Evolutionary conservation across 2,797 vertebrate genomes (phyloP).

Genomic region (Loriculus beryllinus): DNA sequence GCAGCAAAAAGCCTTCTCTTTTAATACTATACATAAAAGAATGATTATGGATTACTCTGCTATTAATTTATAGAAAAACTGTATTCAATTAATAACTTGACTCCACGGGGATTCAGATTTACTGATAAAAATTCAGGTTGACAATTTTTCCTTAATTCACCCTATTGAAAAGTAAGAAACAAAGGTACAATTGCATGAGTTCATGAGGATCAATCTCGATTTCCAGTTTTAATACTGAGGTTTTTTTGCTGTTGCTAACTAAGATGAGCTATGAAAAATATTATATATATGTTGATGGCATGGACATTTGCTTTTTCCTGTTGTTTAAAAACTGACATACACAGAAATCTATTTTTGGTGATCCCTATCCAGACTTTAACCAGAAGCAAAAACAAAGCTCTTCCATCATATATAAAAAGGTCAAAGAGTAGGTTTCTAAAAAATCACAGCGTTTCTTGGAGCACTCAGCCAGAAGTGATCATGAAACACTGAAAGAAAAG

Average conservation of each 20-base stretch:
- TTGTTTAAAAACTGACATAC: conserved; percentile 16
- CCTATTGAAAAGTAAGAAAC: conserved; percentile 29
- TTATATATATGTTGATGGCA: conserved; percentile 5
- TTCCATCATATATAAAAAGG: conserved; percentile 4
- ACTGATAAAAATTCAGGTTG: conserved; percentile 11
- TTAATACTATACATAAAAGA: not conserved
- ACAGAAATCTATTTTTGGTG: conserved; percentile 29
- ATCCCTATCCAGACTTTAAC: conserved; percentile 16
- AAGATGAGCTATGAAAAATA: not conserved
- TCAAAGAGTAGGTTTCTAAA: conserved; percentile 10
- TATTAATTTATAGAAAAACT: not conserved
- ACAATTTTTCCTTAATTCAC: conserved; percentile 1
- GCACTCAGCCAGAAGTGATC: not conserved
- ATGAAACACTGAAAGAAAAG: not conserved
- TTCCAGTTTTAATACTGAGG: conserved; percentile 9
- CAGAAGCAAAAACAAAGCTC: conserved; percentile 29
- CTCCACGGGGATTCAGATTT: not conserved
- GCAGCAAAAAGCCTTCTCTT: not conserved
- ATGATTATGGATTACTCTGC: not conserved
- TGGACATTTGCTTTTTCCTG: not conserved
- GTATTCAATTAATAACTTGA: not conserved
- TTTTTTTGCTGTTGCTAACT: not conserved
- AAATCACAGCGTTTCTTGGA: not conserved
- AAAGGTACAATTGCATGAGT: conserved; percentile 19
- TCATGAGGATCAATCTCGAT: conserved; percentile 7